These are phyloP conservation scores for Python bivittatus DNA, from an alignment of 2,113 vertebrate genomes.

Conservation along the genomic window DNA sequence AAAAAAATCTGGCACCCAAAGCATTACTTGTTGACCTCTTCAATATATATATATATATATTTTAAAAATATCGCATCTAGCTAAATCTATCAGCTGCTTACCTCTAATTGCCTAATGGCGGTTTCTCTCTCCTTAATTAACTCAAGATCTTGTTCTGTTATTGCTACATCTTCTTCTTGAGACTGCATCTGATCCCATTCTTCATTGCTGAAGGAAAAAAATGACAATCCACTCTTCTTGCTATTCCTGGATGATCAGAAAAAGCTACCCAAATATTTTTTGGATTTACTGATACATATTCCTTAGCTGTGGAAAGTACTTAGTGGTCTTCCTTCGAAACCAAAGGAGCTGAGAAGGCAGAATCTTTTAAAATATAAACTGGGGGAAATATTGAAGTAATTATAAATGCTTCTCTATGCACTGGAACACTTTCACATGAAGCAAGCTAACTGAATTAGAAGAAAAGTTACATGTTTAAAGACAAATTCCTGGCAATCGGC, in stretches of 20 bases:
- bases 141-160: slow-evolving; percentile 95
- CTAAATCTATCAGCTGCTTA: slow-evolving; percentile 61
- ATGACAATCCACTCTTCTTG: not conserved
- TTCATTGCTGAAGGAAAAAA: slow-evolving; percentile 80
- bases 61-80: slow-evolving; percentile 8
- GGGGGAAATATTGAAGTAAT: not conserved
- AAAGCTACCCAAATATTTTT: not conserved
- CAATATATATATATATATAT: slow-evolving; percentile 8
- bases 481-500: not conserved
- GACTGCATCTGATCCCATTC: slow-evolving; percentile 89
- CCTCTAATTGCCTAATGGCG: slow-evolving; percentile 93
- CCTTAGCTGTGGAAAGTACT: slow-evolving; percentile 6
- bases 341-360: not conserved
- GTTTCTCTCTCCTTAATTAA: slow-evolving; percentile 95
- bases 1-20: slow-evolving; percentile 17
- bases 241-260: not conserved
- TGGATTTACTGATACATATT: not conserved
- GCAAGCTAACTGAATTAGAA: not conserved
- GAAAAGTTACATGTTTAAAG: not conserved
- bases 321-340: not conserved
- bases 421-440: not conserved
- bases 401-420: not conserved
- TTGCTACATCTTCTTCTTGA: slow-evolving; percentile 85
- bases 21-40: slow-evolving; percentile 41
- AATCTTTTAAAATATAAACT: not conserved